Conservation (phyloP, 2,113 vertebrate genomes). For the Prunella himalayana region DNA sequence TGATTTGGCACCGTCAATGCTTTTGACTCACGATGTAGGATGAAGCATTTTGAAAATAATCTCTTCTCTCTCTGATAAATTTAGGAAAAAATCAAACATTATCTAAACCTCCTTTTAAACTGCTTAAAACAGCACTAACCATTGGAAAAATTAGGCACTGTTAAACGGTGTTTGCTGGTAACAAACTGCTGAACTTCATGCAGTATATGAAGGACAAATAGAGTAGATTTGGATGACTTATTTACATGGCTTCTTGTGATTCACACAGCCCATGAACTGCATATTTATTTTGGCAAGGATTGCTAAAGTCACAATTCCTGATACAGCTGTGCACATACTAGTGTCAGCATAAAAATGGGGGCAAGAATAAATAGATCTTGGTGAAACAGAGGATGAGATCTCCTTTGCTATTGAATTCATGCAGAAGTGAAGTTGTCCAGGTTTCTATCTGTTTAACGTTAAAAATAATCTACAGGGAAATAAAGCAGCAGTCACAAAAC, state of each 20-base stretch:
- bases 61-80: not conserved
- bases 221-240: not conserved
- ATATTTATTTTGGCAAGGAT: not conserved
- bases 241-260: not conserved
- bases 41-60: constrained; percentile 1
- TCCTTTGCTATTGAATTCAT: not conserved
- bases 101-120: not conserved
- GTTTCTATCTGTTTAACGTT: not conserved
- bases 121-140: not conserved
- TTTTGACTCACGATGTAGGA: not conserved
- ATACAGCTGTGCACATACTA: not conserved
- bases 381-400: not conserved
- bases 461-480: not conserved
- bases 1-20: constrained; percentile 7
- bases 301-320: not conserved
- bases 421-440: not conserved
- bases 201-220: not conserved
- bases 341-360: not conserved
- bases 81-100: not conserved
- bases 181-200: not conserved
- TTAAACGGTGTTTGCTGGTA: not conserved
- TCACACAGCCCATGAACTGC: fast-evolving
- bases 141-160: not conserved
- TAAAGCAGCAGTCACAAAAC: not conserved
- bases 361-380: not conserved